Evolutionary conservation across 2,888 invertebrate species (phyloP).

Genomic region (Tuta absoluta): DNA sequence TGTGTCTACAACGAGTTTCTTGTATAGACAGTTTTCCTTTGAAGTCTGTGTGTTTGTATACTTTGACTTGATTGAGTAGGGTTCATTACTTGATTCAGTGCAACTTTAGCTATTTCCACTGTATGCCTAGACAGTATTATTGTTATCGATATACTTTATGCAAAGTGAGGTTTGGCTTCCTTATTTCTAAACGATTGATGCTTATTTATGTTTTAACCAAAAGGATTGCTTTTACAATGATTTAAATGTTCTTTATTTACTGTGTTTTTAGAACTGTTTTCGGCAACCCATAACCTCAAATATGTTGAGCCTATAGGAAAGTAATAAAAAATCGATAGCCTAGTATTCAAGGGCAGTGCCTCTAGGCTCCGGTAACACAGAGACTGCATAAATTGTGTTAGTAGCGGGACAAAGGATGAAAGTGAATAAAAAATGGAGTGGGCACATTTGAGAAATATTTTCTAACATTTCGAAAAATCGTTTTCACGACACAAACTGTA

Average conservation of each 20-base stretch:
- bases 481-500: too few species aligned
- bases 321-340: conserved; percentile 16
- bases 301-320: too few species aligned
- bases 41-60: conserved; percentile 60
- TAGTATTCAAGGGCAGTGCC: conserved; percentile 1
- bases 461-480: background rate
- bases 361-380: conserved; percentile 49
- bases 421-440: conserved; percentile 13
- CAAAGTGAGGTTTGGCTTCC: background rate
- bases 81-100: conserved; percentile 21
- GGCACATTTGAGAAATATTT: background rate
- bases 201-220: background rate
- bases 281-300: too few species aligned
- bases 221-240: background rate
- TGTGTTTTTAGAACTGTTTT: too few species aligned
- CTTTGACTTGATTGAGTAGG: conserved; percentile 33
- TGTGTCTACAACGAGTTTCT: conserved; percentile 67
- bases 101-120: background rate
- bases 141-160: background rate
- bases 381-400: conserved; percentile 52
- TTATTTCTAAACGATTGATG: background rate
- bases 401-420: conserved; percentile 29
- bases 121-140: background rate
- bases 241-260: background rate
- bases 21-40: conserved; percentile 59